Evolutionary conservation across 2,888 invertebrate genomes (phyloP).

Genomic region (Harpalus rufipes): DNA sequence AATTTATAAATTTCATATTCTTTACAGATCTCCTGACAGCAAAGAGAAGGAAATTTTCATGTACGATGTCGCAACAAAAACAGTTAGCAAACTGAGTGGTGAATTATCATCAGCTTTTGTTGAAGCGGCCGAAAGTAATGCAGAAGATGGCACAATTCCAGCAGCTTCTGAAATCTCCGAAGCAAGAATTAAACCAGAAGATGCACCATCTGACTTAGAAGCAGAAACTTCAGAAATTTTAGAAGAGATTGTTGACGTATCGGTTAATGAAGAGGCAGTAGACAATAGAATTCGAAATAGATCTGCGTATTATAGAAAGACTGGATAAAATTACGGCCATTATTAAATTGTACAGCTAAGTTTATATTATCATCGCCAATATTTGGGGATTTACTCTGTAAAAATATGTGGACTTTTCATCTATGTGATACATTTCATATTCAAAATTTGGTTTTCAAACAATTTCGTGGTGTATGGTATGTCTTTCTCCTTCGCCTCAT

Average conservation of each 20-base stretch:
- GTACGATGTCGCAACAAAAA: constrained; percentile 88
- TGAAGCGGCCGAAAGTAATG: constrained; percentile 91
- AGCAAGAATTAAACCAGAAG: constrained; percentile 68
- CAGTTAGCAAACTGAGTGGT: constrained; percentile 88
- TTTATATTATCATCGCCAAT: constrained; percentile 63
- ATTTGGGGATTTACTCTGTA: constrained; percentile 64
- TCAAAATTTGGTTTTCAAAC: constrained; percentile 40
- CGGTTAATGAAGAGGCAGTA: constrained; percentile 68
- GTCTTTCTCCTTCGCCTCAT: constrained; percentile 41
- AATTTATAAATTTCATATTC: constrained; percentile 1
- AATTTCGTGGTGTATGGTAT: constrained; percentile 56
- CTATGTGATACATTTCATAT: constrained; percentile 60
- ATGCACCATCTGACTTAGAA: constrained; percentile 70
- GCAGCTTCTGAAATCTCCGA: constrained; percentile 73
- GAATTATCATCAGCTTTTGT: constrained; percentile 92
- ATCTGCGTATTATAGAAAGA: constrained; percentile 73
- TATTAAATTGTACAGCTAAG: constrained; percentile 60
- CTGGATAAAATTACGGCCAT: constrained; percentile 71
- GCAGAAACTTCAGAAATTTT: constrained; percentile 72
- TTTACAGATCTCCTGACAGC: constrained; percentile 54
- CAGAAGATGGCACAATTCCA: constrained; percentile 71
- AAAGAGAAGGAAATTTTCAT: constrained; percentile 90
- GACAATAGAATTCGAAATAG: constrained; percentile 70
- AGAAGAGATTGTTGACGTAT: constrained; percentile 72
- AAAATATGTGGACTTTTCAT: constrained; percentile 56